Evolutionary conservation across 1,140 invertebrate genomes (phyloP).

Genomic region (Sitophilus oryzae): DNA sequence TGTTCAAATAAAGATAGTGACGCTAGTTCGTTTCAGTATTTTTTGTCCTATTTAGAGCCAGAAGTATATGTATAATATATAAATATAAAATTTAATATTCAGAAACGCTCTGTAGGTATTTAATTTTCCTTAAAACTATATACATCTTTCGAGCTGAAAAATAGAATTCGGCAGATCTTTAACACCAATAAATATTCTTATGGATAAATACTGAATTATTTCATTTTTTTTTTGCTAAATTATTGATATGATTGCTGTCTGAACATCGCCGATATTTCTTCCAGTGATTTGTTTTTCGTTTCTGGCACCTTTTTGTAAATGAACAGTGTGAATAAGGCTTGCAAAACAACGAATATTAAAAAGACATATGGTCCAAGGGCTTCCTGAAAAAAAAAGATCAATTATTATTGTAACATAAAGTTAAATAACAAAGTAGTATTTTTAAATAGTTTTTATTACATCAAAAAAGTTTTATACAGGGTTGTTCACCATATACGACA

Average conservation of each 20-base stretch:
- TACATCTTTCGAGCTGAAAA: not conserved
- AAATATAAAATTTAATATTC: no score
- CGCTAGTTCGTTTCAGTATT: no score
- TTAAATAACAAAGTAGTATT: no score
- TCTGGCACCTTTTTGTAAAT: constrained; percentile 77
- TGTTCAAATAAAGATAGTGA: no score
- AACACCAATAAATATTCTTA: constrained; percentile 7
- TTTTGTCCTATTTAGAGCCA: no score
- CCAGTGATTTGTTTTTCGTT: constrained; percentile 78
- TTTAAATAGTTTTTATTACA: no score
- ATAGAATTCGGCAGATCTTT: constrained; percentile 2
- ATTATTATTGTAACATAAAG: no score
- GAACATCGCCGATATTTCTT: constrained; percentile 74
- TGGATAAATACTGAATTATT: constrained; percentile 6
- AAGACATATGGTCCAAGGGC: constrained; percentile 66
- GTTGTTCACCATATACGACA: no score
- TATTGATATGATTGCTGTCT: constrained; percentile 64
- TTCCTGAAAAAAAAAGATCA: constrained; percentile 44
- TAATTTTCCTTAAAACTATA: constrained; percentile 4
- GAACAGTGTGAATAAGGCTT: constrained; percentile 64
- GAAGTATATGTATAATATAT: no score
- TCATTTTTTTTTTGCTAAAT: constrained; percentile 26
- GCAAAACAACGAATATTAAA: constrained; percentile 64
- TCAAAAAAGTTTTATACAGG: no score
- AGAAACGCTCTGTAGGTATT: not conserved